Conservation (phyloP, 2,888 invertebrate genomes). For the Cacoxenus indagator region DNA sequence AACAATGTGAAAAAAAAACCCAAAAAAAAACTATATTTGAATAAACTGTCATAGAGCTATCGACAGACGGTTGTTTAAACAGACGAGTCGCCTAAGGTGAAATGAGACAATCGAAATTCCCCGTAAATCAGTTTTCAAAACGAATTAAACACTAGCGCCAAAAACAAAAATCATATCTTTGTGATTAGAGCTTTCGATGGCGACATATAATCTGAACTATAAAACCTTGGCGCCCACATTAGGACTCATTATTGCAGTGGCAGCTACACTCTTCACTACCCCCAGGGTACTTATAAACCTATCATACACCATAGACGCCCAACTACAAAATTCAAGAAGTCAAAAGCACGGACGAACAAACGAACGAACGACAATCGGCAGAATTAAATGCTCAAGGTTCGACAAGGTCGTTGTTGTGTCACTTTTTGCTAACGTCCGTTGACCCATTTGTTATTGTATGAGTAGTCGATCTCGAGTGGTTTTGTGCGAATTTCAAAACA, state of each 20-base stretch:
- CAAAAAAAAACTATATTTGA: neutral
- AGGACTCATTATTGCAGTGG: too few species aligned
- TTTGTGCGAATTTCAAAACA: constrained; percentile 23
- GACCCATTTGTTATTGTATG: constrained; percentile 58
- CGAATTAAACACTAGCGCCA: constrained; percentile 57
- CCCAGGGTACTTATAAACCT: too few species aligned
- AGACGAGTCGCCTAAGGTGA: neutral
- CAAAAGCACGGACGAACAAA: constrained; percentile 22
- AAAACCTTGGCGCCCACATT: too few species aligned
- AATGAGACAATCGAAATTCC: constrained; percentile 62
- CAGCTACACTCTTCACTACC: too few species aligned
- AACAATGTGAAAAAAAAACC: constrained; percentile 20
- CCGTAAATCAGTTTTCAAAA: constrained; percentile 52
- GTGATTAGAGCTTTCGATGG: neutral
- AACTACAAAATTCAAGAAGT: too few species aligned
- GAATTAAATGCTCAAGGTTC: constrained; percentile 60
- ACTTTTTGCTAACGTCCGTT: constrained; percentile 58
- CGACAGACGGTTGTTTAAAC: neutral
- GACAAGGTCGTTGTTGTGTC: constrained; percentile 63
- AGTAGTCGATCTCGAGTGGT: constrained; percentile 22
- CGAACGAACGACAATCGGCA: constrained; percentile 24
- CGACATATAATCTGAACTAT: too few species aligned
- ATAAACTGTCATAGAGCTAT: neutral
- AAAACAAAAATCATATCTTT: constrained; percentile 11
- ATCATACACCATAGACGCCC: too few species aligned